These are phyloP conservation scores for Gopherus evgoodei DNA, from an alignment of 2,113 vertebrate genomes.

Conservation along the genomic window DNA sequence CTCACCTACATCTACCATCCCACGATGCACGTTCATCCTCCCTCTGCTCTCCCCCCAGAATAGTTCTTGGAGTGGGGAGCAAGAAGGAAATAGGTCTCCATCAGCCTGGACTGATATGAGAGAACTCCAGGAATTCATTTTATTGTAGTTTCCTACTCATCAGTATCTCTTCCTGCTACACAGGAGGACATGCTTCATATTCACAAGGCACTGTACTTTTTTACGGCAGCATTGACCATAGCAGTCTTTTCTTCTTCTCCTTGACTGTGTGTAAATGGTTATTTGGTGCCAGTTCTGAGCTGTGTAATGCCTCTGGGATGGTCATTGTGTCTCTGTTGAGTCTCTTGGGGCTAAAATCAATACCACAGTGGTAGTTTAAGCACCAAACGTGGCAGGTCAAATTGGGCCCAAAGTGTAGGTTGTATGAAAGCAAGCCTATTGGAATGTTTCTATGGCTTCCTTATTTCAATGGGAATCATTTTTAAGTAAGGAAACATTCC, in stretches of 20 bases:
- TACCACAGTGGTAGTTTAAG: neutral
- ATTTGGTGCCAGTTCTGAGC: neutral
- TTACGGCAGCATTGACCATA: neutral
- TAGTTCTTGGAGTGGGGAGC: neutral
- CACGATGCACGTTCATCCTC: neutral
- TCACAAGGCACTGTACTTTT: neutral
- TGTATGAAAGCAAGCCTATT: neutral
- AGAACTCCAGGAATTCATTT: neutral
- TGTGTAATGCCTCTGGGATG: neutral
- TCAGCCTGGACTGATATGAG: neutral
- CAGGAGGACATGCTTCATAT: neutral
- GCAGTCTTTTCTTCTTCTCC: neutral
- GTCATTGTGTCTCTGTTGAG: fast-evolving
- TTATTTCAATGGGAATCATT: neutral
- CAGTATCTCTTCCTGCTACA: neutral
- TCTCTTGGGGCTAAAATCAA: neutral
- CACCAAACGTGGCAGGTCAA: neutral
- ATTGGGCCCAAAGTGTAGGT: neutral
- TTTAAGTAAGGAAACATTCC: neutral
- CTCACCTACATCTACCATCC: neutral
- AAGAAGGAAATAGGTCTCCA: neutral
- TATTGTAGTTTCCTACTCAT: neutral
- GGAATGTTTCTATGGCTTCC: neutral
- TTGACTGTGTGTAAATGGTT: neutral
- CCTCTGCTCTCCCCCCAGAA: neutral